These are phyloP conservation scores for Euphonia xanthogaster DNA, from an alignment of 2,797 vertebrate genomes.

Conservation along the genomic window DNA sequence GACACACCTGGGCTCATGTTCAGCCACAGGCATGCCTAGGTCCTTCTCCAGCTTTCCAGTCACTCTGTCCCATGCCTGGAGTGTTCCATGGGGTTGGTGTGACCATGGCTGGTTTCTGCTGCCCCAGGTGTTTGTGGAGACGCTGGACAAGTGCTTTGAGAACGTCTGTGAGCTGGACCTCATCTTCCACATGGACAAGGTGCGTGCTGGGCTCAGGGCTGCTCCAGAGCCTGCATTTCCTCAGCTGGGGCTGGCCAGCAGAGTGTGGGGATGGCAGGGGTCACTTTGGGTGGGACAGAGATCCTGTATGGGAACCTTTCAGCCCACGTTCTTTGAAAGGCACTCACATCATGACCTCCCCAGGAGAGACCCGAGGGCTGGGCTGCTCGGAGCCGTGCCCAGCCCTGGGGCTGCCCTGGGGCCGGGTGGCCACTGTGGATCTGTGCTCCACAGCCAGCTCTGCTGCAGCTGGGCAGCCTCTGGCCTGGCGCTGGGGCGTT, in stretches of 20 bases:
- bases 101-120: not conserved
- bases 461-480: not conserved
- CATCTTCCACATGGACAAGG: conserved; percentile 88
- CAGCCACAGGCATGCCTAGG: not conserved
- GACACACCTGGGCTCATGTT: not conserved
- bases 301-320: not conserved
- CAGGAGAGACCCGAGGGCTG: accelerated
- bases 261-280: accelerated
- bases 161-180: conserved; percentile 85
- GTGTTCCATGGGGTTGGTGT: not conserved
- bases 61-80: accelerated
- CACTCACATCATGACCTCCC: accelerated
- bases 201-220: conserved; percentile 23
- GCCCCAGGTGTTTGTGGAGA: conserved; percentile 84
- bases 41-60: not conserved
- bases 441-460: not conserved
- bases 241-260: not conserved
- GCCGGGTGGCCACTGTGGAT: accelerated
- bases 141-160: conserved; percentile 85
- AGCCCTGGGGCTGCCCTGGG: not conserved
- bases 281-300: not conserved
- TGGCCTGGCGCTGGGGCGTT: accelerated
- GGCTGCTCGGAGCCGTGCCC: not conserved
- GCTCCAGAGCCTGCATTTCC: not conserved
- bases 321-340: not conserved